Conservation (phyloP, 2,797 vertebrate species). For the Lepus oiostolus region DNA sequence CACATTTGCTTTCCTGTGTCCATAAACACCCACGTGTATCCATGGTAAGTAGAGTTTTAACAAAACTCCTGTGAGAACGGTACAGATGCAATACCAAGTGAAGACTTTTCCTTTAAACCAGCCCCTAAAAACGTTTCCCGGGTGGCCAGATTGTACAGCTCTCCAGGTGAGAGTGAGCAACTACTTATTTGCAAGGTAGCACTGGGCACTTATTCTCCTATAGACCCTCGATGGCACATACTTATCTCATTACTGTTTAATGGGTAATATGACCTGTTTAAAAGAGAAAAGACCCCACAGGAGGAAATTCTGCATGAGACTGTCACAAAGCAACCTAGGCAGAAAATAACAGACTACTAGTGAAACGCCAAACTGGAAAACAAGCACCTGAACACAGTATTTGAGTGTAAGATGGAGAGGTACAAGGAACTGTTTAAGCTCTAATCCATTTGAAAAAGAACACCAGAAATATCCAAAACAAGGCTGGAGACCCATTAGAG, state of each 20-base stretch:
- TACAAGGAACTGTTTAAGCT: conserved; percentile 57
- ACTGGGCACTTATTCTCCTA: conserved; percentile 65
- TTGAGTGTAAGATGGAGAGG: conserved; percentile 42
- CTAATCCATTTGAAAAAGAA: conserved; percentile 53
- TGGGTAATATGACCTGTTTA: conserved; percentile 75
- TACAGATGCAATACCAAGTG: conserved; percentile 43
- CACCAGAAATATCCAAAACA: conserved; percentile 40
- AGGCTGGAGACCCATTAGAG: neutral
- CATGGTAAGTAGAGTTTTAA: conserved; percentile 66
- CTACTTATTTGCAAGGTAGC: conserved; percentile 74
- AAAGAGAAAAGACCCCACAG: conserved; percentile 71
- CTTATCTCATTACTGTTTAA: conserved; percentile 80
- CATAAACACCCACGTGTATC: conserved; percentile 18
- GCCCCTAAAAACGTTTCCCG: conserved; percentile 64
- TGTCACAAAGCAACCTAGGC: conserved; percentile 73
- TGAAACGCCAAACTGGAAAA: conserved; percentile 75
- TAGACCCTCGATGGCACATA: conserved; percentile 69
- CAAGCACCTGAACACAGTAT: conserved; percentile 57
- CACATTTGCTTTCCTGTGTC: conserved; percentile 46
- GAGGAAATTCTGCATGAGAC: conserved; percentile 69
- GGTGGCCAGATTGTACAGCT: conserved; percentile 70
- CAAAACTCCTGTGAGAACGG: conserved; percentile 64
- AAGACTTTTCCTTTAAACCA: conserved; percentile 28
- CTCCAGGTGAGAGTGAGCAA: conserved; percentile 69
- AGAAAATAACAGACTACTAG: conserved; percentile 81